phyloP scores from a whole-genome alignment of 2,113 vertebrate genomes.

The Thinocorus orbignyianus region DNA sequence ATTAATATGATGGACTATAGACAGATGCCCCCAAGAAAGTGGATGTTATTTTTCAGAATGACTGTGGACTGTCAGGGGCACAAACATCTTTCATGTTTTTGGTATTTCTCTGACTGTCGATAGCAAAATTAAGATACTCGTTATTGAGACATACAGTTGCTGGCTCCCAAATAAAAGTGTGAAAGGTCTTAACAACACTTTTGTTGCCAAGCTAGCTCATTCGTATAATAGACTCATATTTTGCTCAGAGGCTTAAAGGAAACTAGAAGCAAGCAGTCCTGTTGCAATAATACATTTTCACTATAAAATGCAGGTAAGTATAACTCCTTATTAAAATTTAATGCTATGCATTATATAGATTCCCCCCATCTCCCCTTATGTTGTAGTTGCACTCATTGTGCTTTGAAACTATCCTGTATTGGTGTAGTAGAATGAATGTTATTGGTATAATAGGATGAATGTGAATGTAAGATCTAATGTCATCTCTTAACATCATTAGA shows the following conservation, averaged over 20 bases:
- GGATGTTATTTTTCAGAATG: not conserved
- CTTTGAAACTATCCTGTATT: not conserved
- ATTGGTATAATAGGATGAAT: not conserved
- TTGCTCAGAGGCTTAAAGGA: not conserved
- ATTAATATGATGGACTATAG: not conserved
- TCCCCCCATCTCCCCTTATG: not conserved
- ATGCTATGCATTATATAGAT: not conserved
- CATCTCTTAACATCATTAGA: not conserved
- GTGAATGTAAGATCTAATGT: not conserved
- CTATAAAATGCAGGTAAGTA: not conserved
- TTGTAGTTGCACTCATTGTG: not conserved
- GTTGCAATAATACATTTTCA: not conserved
- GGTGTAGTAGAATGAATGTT: not conserved
- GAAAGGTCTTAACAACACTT: not conserved
- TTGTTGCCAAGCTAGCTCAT: not conserved
- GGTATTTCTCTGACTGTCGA: not conserved
- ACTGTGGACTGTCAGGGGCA: not conserved
- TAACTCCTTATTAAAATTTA: slow-evolving; percentile 2
- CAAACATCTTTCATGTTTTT: not conserved
- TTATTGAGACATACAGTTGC: not conserved
- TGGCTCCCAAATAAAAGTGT: not conserved
- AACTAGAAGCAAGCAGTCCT: not conserved
- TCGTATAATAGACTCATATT: not conserved
- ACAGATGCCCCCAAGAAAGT: not conserved
- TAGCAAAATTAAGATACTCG: not conserved